These are phyloP conservation scores for Heliconius ismenius DNA, from an alignment of 2,888 invertebrate genomes.

Conservation along the genomic window DNA sequence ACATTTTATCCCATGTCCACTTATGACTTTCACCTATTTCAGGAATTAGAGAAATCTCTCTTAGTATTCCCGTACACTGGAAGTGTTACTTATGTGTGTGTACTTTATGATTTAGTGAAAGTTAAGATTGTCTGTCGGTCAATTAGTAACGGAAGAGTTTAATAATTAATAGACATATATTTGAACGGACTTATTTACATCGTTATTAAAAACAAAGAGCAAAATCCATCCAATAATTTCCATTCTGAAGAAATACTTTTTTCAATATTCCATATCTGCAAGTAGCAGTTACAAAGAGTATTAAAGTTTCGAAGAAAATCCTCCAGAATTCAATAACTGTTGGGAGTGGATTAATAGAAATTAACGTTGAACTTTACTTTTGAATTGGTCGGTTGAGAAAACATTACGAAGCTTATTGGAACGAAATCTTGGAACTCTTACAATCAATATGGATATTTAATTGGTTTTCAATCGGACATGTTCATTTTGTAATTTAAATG, in stretches of 20 bases:
- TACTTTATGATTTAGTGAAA: no score
- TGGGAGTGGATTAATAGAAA: constrained; percentile 41
- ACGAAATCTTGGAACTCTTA: background rate
- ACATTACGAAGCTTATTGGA: constrained; percentile 24
- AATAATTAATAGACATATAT: no score
- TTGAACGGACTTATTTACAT: no score
- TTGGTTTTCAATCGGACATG: background rate
- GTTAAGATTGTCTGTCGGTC: no score
- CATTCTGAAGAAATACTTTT: background rate
- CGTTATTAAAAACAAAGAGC: background rate
- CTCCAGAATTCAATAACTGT: constrained; percentile 24
- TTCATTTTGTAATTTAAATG: constrained; percentile 5
- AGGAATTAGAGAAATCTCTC: no score
- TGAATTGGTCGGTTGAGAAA: constrained; percentile 38
- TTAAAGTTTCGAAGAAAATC: constrained; percentile 30
- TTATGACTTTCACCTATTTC: no score
- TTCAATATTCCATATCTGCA: constrained; percentile 22
- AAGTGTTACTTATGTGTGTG: no score
- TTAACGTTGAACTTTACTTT: constrained; percentile 44
- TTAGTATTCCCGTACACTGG: no score
- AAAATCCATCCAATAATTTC: background rate
- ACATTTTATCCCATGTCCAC: no score
- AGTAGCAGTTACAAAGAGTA: constrained; percentile 33
- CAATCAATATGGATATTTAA: background rate
- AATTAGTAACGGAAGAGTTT: no score